These are phyloP conservation scores for Calidris pygmaea DNA, from an alignment of 2,113 vertebrate species.

Conservation along the genomic window DNA sequence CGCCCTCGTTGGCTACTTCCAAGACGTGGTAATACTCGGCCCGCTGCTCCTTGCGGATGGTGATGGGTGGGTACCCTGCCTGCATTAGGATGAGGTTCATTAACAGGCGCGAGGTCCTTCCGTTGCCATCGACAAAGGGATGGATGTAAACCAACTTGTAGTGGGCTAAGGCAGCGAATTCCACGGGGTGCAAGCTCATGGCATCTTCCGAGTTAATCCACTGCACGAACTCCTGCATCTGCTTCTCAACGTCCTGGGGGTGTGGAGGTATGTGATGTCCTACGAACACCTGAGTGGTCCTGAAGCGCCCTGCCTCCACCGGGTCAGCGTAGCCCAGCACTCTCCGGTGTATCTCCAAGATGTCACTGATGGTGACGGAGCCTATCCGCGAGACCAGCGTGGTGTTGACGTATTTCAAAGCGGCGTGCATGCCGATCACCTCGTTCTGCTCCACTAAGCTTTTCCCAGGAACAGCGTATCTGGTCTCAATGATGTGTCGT, in stretches of 20 bases:
- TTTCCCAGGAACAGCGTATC: conserved; percentile 91
- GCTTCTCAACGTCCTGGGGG: conserved; percentile 86
- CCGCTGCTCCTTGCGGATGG: conserved; percentile 92
- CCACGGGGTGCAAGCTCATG: conserved; percentile 90
- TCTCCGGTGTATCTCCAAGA: conserved; percentile 90
- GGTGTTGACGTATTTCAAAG: conserved; percentile 93
- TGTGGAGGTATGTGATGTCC: conserved; percentile 94
- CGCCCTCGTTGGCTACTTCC: conserved; percentile 93
- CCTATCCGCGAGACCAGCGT: conserved; percentile 85
- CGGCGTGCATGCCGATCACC: conserved; percentile 91
- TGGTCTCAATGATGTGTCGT: conserved; percentile 93
- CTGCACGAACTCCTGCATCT: conserved; percentile 91
- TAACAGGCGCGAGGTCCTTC: conserved; percentile 89
- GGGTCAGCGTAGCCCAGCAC: conserved; percentile 95
- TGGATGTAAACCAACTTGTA: conserved; percentile 98
- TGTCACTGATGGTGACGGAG: conserved; percentile 78
- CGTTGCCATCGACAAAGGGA: conserved; percentile 93
- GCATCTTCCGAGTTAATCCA: conserved; percentile 96
- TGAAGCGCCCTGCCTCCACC: conserved; percentile 88
- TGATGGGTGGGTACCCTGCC: conserved; percentile 92
- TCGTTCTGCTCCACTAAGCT: conserved; percentile 96
- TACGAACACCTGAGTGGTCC: conserved; percentile 90
- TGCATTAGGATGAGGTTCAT: conserved; percentile 98
- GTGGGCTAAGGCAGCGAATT: conserved; percentile 90
- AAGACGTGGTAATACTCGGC: conserved; percentile 89